Percentiles rank a stretch among this genome's conserved stretches.
phyloP scores from a whole-genome alignment of 2,888 invertebrate species.

The Parthenolecanium corni region DNA sequence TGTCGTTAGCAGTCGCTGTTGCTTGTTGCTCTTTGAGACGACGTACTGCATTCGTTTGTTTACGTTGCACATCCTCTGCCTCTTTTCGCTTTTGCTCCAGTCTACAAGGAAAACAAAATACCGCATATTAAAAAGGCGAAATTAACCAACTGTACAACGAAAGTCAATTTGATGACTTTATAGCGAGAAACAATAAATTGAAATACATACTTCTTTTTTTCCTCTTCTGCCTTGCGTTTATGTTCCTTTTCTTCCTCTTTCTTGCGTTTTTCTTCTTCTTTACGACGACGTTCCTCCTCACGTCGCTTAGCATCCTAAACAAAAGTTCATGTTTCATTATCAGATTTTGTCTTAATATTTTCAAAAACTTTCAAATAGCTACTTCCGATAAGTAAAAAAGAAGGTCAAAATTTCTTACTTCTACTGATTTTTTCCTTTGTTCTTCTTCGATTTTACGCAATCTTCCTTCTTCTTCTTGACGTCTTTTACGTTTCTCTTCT shows the following conservation, averaged over 20 bases:
- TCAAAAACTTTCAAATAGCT: no score
- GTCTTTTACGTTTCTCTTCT: slow-evolving; percentile 44
- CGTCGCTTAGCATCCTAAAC: slow-evolving; percentile 38
- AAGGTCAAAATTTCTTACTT: slow-evolving; percentile 36
- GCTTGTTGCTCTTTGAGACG: slow-evolving; percentile 43
- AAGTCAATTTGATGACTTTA: background rate
- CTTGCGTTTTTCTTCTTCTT: slow-evolving; percentile 41
- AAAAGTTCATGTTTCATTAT: slow-evolving; percentile 6
- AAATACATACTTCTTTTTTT: slow-evolving; percentile 35
- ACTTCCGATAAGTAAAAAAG: no score
- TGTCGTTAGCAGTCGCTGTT: slow-evolving; percentile 28
- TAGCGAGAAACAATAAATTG: background rate
- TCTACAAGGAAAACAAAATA: slow-evolving; percentile 30
- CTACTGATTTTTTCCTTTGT: slow-evolving; percentile 38
- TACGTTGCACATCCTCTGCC: slow-evolving; percentile 23
- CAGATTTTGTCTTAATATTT: slow-evolving; percentile 34
- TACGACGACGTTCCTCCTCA: slow-evolving; percentile 40
- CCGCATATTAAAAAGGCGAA: background rate
- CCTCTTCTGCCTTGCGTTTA: slow-evolving; percentile 38
- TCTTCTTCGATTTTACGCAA: slow-evolving; percentile 43
- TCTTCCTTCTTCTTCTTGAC: slow-evolving; percentile 46
- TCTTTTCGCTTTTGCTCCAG: slow-evolving; percentile 29
- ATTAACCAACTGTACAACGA: background rate
- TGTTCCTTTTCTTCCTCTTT: slow-evolving; percentile 38
- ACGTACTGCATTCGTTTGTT: slow-evolving; percentile 41